These are phyloP conservation scores for Synanthedon tipuliformis DNA, from an alignment of 2,888 invertebrate species.

Conservation along the genomic window DNA sequence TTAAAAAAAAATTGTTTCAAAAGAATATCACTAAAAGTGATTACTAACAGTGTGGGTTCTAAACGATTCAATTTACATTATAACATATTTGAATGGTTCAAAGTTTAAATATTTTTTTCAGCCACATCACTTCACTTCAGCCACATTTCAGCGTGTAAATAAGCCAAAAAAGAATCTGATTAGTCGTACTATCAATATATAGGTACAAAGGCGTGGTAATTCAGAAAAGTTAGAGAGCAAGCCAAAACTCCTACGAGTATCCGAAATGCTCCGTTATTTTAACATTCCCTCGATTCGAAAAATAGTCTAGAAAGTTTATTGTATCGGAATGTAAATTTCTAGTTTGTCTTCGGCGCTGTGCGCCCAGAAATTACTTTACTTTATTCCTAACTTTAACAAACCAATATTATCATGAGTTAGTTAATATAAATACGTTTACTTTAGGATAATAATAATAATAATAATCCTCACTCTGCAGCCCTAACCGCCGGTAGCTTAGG, in stretches of 20 bases:
- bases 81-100: too few relatives aligned
- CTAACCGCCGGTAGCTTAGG: too few relatives aligned
- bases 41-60: too few relatives aligned
- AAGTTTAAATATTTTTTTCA: too few relatives aligned
- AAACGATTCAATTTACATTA: too few relatives aligned
- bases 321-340: conserved; percentile 38
- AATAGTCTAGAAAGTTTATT: conserved; percentile 37
- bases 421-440: conserved; percentile 12
- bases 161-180: too few relatives aligned
- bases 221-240: conserved; percentile 15
- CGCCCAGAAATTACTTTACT: conserved; percentile 20
- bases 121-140: too few relatives aligned
- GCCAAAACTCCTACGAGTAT: conserved; percentile 32
- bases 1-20: too few relatives aligned
- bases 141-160: too few relatives aligned
- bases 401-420: conserved; percentile 46
- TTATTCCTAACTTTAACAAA: conserved; percentile 30
- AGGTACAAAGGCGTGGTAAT: conserved; percentile 14
- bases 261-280: conserved; percentile 30
- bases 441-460: too few relatives aligned
- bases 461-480: too few relatives aligned
- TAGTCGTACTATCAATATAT: background rate
- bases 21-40: too few relatives aligned
- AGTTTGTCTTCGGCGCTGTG: conserved; percentile 39
- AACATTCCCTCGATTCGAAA: conserved; percentile 36